Evolutionary conservation across 2,113 vertebrate species (phyloP).

Genomic region (Calypte anna): DNA sequence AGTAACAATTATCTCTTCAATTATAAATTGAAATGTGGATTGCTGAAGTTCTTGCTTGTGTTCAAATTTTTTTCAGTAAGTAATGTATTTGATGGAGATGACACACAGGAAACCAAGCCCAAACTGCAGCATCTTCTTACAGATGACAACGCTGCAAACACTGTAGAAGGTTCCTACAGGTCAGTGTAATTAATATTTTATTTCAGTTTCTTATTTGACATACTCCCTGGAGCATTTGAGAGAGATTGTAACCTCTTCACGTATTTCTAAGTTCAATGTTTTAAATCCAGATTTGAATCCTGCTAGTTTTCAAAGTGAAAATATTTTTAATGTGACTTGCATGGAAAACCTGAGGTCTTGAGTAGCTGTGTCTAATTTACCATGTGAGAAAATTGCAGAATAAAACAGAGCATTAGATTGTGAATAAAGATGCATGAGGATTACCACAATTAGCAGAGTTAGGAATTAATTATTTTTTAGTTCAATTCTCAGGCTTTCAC

Average conservation of each 20-base stretch:
- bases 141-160: background rate
- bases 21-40: background rate
- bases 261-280: background rate
- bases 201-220: background rate
- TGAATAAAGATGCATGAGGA: background rate
- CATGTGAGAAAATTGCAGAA: accelerated
- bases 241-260: background rate
- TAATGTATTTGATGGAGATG: background rate
- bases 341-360: background rate
- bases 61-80: conserved; percentile 50
- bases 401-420: background rate
- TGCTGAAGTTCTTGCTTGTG: background rate
- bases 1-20: background rate
- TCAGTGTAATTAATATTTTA: conserved; percentile 41
- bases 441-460: background rate
- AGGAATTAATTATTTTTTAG: background rate
- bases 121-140: background rate
- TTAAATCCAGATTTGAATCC: background rate
- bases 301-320: background rate
- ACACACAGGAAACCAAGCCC: conserved; percentile 4
- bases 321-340: background rate
- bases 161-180: conserved; percentile 28
- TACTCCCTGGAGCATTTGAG: background rate
- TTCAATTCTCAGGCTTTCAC: background rate
- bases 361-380: background rate